Base-by-base conservation (phyloP, 2,797 vertebrate genomes). In the Thaleichthys pacificus region DNA sequence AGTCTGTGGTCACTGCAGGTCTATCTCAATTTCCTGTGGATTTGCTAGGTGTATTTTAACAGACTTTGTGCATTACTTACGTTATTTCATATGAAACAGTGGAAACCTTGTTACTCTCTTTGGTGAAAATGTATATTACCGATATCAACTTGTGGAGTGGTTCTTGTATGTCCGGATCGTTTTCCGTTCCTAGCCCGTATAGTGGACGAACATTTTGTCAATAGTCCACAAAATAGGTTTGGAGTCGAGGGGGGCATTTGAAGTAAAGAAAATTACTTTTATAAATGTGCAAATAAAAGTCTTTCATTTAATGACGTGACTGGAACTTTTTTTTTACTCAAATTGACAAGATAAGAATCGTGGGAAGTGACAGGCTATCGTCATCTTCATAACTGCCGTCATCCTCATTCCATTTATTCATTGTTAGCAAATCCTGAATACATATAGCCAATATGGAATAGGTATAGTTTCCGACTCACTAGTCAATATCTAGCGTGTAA, bases 211-310 rank as follows among this genome's bases (percentile, higher is more conserved):
- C 72, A 80, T 86, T 85, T 82, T 54, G 80, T 84, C 79, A 82
- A 69, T 75, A 80, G 74, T 82, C 84, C 78, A 86, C 88, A 87
- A 76, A 85, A 87, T 82, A 84, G 63, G 74, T 80, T 84, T 79
- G 74, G 86, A 73, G 69, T 70, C 75, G 75, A 82, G 65, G 79
- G 85, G 80, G 11, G 38, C 38, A 88, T 82, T 91, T 91, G 89
- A 89, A 89, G 90, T 91, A 89, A 92, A 93, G 90, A 92, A 84
- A 89, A 93, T 89, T 94, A 93, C 89, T 92, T 94, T 96, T 97
- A 95, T 95, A 93, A 96, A 96, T 95, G 95, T 97, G 89, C 82
- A 96, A 97, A 97, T 96, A 96, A 97, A 97, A 93, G 94, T 95
- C 95, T 95, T 97, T 93, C 90, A 87, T 91, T 92, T 94, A 88